Conservation (phyloP, 2,113 vertebrate genomes). For the Pipa parva region DNA sequence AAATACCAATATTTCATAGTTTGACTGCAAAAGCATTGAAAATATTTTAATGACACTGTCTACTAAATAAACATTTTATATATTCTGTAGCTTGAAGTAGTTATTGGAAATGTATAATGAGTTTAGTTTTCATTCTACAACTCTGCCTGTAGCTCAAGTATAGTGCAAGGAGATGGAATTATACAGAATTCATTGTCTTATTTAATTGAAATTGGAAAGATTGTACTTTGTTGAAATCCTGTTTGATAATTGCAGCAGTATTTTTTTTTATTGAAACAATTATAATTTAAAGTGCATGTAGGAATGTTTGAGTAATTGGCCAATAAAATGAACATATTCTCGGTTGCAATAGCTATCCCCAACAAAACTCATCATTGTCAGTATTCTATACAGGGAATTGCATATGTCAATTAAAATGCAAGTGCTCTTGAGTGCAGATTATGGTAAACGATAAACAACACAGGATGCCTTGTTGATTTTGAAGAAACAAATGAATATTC, state of each 20-base stretch:
- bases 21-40: too few relatives aligned
- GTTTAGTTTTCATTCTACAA: slow-evolving; percentile 3
- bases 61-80: too few relatives aligned
- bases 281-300: slow-evolving; percentile 4
- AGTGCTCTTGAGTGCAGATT: background rate
- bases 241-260: slow-evolving; percentile 3
- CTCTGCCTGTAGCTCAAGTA: slow-evolving; percentile 24
- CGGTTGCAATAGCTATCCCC: background rate
- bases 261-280: slow-evolving; percentile 6
- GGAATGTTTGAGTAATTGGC: background rate
- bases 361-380: background rate
- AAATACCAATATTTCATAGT: too few relatives aligned
- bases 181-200: slow-evolving; percentile 20
- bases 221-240: background rate
- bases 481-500: too few relatives aligned
- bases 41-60: too few relatives aligned
- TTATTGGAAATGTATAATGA: slow-evolving; percentile 19
- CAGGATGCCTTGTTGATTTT: background rate
- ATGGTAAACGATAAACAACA: background rate
- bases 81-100: too few relatives aligned
- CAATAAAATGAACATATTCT: background rate
- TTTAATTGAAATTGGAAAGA: slow-evolving; percentile 19
- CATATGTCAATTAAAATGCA: background rate
- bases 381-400: background rate
- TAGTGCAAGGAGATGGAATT: slow-evolving; percentile 7